phyloP scores from a whole-genome alignment of 2,888 invertebrate species.

The Microctonus brassicae region DNA sequence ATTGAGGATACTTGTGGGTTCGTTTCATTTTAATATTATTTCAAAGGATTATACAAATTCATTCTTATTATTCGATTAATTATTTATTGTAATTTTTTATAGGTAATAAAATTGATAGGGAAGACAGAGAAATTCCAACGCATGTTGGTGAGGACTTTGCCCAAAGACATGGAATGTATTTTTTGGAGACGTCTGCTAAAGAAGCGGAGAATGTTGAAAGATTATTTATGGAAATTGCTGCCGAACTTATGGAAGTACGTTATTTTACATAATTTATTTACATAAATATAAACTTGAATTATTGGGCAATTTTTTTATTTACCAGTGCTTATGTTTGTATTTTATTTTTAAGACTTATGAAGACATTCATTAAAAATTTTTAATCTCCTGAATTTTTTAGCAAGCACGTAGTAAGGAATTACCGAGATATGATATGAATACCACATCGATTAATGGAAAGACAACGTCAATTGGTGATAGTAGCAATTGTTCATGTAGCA shows the following conservation, averaged over 20 bases:
- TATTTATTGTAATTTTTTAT: conserved; percentile 30
- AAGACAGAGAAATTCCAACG: conserved; percentile 94
- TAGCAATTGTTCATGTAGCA: conserved; percentile 74
- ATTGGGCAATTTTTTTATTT: background rate
- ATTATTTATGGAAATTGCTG: conserved; percentile 96
- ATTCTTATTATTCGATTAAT: background rate
- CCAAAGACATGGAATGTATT: conserved; percentile 96
- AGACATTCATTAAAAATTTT: background rate
- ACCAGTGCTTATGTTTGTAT: conserved; percentile 9
- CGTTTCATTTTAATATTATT: conserved; percentile 60
- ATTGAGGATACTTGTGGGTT: conserved; percentile 92
- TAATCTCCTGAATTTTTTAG: conserved; percentile 66
- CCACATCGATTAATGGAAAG: conserved; percentile 80
- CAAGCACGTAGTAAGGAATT: conserved; percentile 89
- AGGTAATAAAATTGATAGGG: conserved; percentile 98
- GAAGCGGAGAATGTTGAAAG: conserved; percentile 98
- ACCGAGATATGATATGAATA: conserved; percentile 80
- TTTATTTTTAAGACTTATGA: background rate
- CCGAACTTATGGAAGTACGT: conserved; percentile 86
- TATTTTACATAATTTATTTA: background rate
- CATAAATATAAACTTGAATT: conserved; percentile 15
- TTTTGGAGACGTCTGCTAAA: conserved; percentile 97
- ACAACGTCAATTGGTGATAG: conserved; percentile 79
- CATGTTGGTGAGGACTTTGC: conserved; percentile 97
- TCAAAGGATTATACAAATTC: no score